Conservation (phyloP, 2,797 vertebrate species). For the Leptodactylus fallax region DNA sequence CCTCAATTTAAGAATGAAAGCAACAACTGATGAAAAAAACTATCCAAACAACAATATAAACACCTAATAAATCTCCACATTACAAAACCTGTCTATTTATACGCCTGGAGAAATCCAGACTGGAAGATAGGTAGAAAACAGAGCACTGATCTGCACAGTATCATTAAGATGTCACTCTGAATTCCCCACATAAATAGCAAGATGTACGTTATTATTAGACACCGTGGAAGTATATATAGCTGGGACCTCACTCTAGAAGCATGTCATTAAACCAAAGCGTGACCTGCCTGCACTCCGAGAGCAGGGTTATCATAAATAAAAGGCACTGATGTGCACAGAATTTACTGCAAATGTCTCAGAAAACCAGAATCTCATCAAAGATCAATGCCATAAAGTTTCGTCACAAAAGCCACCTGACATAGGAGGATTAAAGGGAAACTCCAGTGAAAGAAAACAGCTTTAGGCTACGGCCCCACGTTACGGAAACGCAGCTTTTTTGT, state of each 20-base stretch:
- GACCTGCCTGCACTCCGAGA: constrained; percentile 33
- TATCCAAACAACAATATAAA: background rate
- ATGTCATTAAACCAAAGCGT: constrained; percentile 41
- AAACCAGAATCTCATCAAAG: no score
- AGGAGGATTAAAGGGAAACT: background rate
- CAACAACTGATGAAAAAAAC: background rate
- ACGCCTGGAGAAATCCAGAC: constrained; percentile 17
- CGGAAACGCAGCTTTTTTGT: no score
- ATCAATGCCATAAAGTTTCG: background rate
- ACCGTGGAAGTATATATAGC: constrained; percentile 55
- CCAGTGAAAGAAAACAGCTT: background rate
- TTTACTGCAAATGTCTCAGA: background rate
- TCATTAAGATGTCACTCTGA: constrained; percentile 48
- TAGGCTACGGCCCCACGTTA: no score
- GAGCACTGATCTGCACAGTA: constrained; percentile 30
- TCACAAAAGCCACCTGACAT: background rate
- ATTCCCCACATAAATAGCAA: constrained; percentile 58
- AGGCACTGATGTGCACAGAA: background rate
- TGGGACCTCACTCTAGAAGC: constrained; percentile 38
- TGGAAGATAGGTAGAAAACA: constrained; percentile 26
- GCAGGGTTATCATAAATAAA: constrained; percentile 25
- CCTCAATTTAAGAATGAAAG: background rate
- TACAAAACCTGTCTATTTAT: constrained; percentile 39
- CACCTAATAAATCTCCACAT: background rate
- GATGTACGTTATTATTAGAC: constrained; percentile 53